These are phyloP conservation scores for Rhombomys opimus DNA, from an alignment of 2,113 vertebrate species.

Conservation along the genomic window DNA sequence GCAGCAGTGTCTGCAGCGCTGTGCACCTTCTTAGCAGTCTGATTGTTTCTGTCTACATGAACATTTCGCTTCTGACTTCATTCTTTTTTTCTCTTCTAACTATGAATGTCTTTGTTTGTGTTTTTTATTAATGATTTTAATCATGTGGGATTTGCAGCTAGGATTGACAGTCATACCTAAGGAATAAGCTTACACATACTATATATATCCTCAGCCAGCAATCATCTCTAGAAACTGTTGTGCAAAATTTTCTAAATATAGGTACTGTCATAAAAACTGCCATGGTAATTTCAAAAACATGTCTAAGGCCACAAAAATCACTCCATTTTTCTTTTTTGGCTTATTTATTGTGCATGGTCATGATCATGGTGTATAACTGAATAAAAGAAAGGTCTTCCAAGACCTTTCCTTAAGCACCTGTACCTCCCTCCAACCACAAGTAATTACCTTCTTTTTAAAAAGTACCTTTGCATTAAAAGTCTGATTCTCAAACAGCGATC, in stretches of 20 bases:
- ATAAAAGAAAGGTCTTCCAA: background rate
- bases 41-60: background rate
- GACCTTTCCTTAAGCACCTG: background rate
- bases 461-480: conserved; percentile 48
- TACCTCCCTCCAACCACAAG: background rate
- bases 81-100: conserved; percentile 34
- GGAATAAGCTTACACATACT: background rate
- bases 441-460: conserved; percentile 35
- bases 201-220: conserved; percentile 28
- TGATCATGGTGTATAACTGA: background rate
- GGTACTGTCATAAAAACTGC: conserved; percentile 12
- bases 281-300: background rate
- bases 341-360: background rate
- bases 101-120: conserved; percentile 35
- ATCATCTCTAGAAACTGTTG: background rate
- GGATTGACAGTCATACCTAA: conserved; percentile 51
- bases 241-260: conserved; percentile 17
- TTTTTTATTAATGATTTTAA: conserved; percentile 36
- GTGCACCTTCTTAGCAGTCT: conserved; percentile 15
- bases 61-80: conserved; percentile 45
- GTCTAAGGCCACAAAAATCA: background rate
- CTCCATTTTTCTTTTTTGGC: background rate
- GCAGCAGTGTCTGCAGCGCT: background rate
- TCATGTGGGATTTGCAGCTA: conserved; percentile 40
- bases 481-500: conserved; percentile 23